phyloP scores from a whole-genome alignment of 2,113 vertebrate species.

The Ptilorrhoa leucosticta region DNA sequence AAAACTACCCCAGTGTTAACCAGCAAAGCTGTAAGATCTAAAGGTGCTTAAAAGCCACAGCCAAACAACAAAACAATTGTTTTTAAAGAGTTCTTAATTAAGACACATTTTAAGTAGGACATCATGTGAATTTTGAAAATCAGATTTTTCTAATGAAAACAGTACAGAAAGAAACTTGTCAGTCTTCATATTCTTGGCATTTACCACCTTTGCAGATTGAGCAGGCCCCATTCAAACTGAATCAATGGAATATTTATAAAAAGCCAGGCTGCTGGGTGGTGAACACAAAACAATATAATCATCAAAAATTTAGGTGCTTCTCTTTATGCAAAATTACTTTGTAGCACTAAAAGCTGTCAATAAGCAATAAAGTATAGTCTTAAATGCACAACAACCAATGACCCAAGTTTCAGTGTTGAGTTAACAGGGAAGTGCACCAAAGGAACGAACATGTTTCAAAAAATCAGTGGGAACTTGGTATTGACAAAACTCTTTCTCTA shows the following conservation, averaged over 20 bases:
- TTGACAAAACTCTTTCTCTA: neutral
- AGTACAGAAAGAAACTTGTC: neutral
- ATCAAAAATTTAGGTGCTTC: neutral
- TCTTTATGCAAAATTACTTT: neutral
- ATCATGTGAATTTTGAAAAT: neutral
- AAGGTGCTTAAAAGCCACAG: neutral
- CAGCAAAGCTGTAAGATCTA: neutral
- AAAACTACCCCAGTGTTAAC: neutral
- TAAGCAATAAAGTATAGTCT: neutral
- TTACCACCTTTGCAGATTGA: neutral
- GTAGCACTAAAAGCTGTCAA: neutral
- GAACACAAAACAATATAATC: neutral
- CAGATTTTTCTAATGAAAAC: neutral
- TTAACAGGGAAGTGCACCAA: neutral
- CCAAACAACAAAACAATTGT: neutral
- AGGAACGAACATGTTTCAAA: accelerated
- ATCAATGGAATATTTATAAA: neutral
- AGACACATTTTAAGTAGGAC: neutral
- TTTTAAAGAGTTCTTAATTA: neutral
- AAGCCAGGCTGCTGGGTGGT: neutral
- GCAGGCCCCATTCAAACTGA: neutral
- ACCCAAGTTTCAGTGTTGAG: accelerated
- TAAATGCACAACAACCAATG: neutral
- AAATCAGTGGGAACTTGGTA: neutral
- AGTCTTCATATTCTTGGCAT: neutral